These are phyloP conservation scores for Drosophila mulleri DNA, from an alignment of 2,888 invertebrate species.

Conservation along the genomic window DNA sequence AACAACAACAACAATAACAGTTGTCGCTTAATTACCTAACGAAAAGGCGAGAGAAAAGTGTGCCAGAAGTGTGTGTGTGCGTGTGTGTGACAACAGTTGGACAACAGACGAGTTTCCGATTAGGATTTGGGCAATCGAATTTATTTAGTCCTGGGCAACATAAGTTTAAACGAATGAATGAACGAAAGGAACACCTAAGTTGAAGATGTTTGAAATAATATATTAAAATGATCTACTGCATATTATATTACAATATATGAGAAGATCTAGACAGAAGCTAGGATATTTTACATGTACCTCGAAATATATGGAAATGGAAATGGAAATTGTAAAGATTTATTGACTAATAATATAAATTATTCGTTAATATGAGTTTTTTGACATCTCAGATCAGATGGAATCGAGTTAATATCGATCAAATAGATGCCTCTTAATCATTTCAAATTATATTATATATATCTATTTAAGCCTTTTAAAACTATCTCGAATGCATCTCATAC, in stretches of 20 bases:
- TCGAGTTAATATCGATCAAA: background rate
- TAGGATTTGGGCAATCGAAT: constrained; percentile 7
- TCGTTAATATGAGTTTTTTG: background rate
- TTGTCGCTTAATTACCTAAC: constrained; percentile 66
- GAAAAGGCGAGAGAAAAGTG: constrained; percentile 51
- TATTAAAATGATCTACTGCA: background rate
- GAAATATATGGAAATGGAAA: too few relatives aligned
- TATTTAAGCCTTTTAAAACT: too few relatives aligned
- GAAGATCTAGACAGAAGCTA: background rate
- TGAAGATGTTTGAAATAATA: background rate
- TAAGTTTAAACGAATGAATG: background rate
- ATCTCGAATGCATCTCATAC: background rate
- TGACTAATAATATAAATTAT: background rate
- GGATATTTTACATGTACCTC: background rate
- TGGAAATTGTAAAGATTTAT: background rate
- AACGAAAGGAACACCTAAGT: background rate
- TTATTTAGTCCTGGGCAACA: background rate
- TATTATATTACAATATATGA: background rate
- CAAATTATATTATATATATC: too few relatives aligned
- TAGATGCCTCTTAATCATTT: background rate
- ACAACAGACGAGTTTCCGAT: constrained; percentile 2
- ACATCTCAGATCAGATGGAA: background rate
- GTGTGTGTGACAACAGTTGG: constrained; percentile 21
- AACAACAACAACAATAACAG: constrained; percentile 14
- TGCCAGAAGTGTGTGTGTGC: constrained; percentile 56